phyloP scores from a whole-genome alignment of 2,888 invertebrate genomes.

The Melitaea athalia region DNA sequence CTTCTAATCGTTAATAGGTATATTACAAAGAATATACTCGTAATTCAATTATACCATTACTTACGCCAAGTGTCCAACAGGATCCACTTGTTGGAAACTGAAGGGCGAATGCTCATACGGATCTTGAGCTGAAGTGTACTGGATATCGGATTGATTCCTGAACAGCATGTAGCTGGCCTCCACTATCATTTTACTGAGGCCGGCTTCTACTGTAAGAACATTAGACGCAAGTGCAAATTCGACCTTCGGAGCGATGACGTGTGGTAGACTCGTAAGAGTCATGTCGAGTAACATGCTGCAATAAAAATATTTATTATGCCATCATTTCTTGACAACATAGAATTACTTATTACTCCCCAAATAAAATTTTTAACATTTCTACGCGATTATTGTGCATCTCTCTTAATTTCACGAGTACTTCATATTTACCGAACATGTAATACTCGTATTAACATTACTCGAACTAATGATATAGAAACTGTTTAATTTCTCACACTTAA shows the following conservation, averaged over 20 bases:
- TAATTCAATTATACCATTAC: slow-evolving; percentile 37
- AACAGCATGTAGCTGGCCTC: slow-evolving; percentile 52
- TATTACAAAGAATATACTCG: no score
- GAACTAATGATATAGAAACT: no score
- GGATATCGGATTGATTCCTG: slow-evolving; percentile 54
- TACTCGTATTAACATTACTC: no score
- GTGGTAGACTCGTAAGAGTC: slow-evolving; percentile 50
- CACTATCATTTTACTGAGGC: slow-evolving; percentile 56
- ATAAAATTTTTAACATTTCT: no score
- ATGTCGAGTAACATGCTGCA: slow-evolving; percentile 55
- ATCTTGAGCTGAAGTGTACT: slow-evolving; percentile 44
- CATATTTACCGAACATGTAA: no score
- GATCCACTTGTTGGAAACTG: slow-evolving; percentile 54
- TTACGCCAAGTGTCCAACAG: slow-evolving; percentile 57
- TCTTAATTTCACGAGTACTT: no score
- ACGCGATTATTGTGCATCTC: no score
- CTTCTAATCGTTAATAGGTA: no score
- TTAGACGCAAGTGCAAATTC: slow-evolving; percentile 54
- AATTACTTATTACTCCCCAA: no score
- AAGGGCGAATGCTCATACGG: slow-evolving; percentile 56
- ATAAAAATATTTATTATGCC: slow-evolving; percentile 22
- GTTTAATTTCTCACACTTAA: no score
- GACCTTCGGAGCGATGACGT: slow-evolving; percentile 48
- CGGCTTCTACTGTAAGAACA: slow-evolving; percentile 50
- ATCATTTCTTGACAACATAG: no score